phyloP scores from a whole-genome alignment of 2,888 invertebrate genomes.

The Parnassius glacialis region DNA sequence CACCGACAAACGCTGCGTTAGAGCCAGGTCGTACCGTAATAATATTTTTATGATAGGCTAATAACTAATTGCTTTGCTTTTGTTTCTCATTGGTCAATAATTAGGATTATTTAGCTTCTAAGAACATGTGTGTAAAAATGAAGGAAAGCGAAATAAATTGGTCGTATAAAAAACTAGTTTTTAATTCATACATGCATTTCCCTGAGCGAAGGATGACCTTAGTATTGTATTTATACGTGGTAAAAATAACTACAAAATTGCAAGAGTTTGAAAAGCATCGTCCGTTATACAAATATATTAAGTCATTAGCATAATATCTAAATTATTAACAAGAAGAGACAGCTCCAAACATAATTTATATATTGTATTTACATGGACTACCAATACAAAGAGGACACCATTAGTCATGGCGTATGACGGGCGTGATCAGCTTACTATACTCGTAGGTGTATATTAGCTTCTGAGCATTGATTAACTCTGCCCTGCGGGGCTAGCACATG shows the following conservation, averaged over 20 bases:
- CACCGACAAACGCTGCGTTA: too few species aligned
- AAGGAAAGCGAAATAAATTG: too few species aligned
- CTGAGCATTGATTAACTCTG: conserved; percentile 15
- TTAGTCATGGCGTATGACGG: conserved; percentile 5
- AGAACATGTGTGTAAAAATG: too few species aligned
- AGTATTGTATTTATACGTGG: neutral
- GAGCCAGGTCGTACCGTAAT: too few species aligned
- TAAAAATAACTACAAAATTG: neutral
- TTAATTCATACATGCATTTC: conserved; percentile 17
- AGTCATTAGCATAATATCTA: neutral
- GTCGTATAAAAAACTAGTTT: conserved; percentile 9
- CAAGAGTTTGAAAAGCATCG: neutral
- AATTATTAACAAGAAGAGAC: neutral
- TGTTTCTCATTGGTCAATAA: too few species aligned
- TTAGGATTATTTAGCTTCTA: too few species aligned
- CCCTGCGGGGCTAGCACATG: neutral
- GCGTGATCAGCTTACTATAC: conserved; percentile 3
- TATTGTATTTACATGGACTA: neutral
- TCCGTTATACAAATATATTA: too few species aligned
- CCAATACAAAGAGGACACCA: conserved; percentile 20
- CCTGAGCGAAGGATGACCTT: conserved; percentile 10
- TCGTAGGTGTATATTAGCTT: neutral
- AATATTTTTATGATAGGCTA: too few species aligned
- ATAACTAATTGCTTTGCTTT: too few species aligned
- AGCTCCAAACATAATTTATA: conserved; percentile 3